Conservation (phyloP, 2,797 vertebrate genomes). For the Dryobates pubescens region DNA sequence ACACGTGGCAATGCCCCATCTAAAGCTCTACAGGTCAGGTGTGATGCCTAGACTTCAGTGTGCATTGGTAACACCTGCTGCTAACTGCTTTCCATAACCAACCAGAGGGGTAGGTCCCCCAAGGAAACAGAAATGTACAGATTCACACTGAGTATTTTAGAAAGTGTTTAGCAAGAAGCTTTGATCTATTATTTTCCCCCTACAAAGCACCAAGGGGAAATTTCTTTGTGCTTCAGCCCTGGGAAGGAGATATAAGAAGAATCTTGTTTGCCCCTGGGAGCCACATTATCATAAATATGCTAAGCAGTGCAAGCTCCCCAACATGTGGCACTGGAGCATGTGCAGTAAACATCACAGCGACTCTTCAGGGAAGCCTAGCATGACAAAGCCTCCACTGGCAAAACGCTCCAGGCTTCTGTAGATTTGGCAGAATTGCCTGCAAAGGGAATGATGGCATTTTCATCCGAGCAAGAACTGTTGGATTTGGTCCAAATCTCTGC, state of each 20-base stretch:
- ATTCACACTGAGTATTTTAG: conserved; percentile 23
- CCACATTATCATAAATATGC: conserved; percentile 62
- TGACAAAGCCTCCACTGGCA: neutral
- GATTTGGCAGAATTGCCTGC: conserved; percentile 8
- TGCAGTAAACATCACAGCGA: conserved; percentile 27
- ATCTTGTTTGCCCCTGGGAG: conserved; percentile 33
- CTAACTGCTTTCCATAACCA: neutral
- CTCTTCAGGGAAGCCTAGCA: conserved; percentile 45
- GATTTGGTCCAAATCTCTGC: neutral
- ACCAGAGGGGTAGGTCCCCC: neutral
- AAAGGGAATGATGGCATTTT: neutral
- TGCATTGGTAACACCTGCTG: neutral
- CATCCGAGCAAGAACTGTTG: neutral
- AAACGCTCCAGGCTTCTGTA: neutral
- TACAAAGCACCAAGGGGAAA: conserved; percentile 34
- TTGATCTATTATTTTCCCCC: conserved; percentile 56
- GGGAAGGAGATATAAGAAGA: conserved; percentile 43
- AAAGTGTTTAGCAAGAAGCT: conserved; percentile 59
- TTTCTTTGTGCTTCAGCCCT: conserved; percentile 40
- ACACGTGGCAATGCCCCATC: neutral
- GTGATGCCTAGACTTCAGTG: neutral
- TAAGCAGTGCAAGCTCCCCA: conserved; percentile 55
- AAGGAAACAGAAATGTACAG: neutral
- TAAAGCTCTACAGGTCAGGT: neutral
- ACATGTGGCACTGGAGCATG: conserved; percentile 42